phyloP scores from a whole-genome alignment of 2,797 vertebrate species.

The Anisognathus igniventris region DNA sequence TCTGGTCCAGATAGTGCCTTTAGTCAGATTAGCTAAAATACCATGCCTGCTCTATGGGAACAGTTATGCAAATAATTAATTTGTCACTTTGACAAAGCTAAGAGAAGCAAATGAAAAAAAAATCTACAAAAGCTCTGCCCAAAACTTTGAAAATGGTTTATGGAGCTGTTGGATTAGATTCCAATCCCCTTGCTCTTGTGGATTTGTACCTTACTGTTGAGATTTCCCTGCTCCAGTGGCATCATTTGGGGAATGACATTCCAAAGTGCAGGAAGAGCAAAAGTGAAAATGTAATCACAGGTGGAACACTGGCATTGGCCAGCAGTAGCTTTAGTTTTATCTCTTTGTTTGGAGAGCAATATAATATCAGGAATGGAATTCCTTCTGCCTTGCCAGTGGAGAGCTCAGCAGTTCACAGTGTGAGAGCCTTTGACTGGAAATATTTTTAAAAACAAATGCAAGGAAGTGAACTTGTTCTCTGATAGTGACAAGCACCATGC shows the following conservation, averaged over 20 bases:
- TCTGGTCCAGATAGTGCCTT: constrained; percentile 1
- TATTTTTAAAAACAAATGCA: not conserved
- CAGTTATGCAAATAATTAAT: not conserved
- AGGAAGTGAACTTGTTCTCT: not conserved
- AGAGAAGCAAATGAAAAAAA: not conserved
- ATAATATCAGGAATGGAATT: not conserved
- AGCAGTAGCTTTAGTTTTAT: not conserved
- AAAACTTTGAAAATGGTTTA: not conserved
- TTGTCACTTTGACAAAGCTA: not conserved
- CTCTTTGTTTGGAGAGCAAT: not conserved
- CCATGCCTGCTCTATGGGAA: not conserved
- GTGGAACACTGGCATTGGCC: not conserved
- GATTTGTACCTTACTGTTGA: not conserved
- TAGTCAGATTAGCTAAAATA: constrained; percentile 24
- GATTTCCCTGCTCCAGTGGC: not conserved
- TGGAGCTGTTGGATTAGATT: not conserved
- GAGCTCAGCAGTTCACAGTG: not conserved
- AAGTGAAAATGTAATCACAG: not conserved
- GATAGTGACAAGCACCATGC: not conserved
- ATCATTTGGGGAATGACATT: not conserved
- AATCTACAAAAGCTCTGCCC: not conserved
- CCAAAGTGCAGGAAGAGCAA: not conserved
- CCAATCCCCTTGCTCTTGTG: not conserved
- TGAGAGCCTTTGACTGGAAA: not conserved
- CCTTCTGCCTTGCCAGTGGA: not conserved